Evolutionary conservation across 2,888 invertebrate species (phyloP).

Genomic region (Sturmia bella): DNA sequence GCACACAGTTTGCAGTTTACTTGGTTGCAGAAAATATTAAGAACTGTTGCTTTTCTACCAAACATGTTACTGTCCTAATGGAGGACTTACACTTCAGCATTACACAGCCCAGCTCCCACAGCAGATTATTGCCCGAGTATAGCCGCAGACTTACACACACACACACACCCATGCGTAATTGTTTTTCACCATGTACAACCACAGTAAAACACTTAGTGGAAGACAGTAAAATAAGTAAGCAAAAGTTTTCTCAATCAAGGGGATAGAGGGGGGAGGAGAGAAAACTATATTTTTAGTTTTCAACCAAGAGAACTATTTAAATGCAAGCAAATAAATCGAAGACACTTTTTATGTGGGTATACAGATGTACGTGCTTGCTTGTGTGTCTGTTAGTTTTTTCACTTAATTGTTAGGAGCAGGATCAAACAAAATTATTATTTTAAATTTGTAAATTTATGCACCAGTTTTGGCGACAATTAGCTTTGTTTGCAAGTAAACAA

Average conservation of each 20-base stretch:
- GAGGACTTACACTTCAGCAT: constrained; percentile 62
- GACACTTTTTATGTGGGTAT: constrained; percentile 1
- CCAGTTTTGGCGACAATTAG: constrained; percentile 68
- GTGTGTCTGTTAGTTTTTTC: neutral
- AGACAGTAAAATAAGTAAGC: constrained; percentile 29
- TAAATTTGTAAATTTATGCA: constrained; percentile 63
- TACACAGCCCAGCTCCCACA: constrained; percentile 35
- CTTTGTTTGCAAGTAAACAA: constrained; percentile 65
- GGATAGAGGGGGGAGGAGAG: neutral
- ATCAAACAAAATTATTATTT: constrained; percentile 62
- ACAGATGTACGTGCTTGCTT: neutral
- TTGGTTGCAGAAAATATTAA: constrained; percentile 1
- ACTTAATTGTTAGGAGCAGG: constrained; percentile 19
- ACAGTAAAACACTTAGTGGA: constrained; percentile 40
- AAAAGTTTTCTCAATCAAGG: constrained; percentile 62
- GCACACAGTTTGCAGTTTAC: constrained; percentile 14
- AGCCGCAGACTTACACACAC: neutral
- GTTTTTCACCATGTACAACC: constrained; percentile 1
- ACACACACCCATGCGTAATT: neutral
- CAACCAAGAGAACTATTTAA: neutral
- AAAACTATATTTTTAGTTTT: constrained; percentile 12
- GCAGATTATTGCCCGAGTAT: constrained; percentile 5
- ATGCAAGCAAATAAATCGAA: constrained; percentile 1
- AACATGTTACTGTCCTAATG: constrained; percentile 65
- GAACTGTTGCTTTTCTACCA: constrained; percentile 57